These are phyloP conservation scores for Gambusia yucatana DNA, from an alignment of 2,797 vertebrate species.

Conservation along the genomic window DNA sequence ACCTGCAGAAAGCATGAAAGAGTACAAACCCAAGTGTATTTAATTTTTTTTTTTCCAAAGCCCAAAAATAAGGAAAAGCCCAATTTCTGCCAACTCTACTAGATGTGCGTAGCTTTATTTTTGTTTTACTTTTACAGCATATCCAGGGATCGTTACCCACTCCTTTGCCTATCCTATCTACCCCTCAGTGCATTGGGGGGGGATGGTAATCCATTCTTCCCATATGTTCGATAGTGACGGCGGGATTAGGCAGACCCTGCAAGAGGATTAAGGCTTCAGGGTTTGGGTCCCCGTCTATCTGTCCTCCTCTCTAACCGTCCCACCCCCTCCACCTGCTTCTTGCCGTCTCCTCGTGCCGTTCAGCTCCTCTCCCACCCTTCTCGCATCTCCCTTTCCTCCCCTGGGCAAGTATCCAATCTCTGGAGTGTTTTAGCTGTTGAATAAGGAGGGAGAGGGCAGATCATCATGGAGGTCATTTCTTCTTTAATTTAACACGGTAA, in stretches of 20 bases:
- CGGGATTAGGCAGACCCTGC: slow-evolving; percentile 76
- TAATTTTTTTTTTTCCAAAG: not conserved
- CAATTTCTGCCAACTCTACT: not conserved
- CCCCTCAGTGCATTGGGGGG: slow-evolving; percentile 33
- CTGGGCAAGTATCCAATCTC: slow-evolving; percentile 56
- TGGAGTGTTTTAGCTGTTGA: slow-evolving; percentile 56
- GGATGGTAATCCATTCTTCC: slow-evolving; percentile 75
- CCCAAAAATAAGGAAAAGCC: not conserved
- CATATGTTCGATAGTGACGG: slow-evolving; percentile 70
- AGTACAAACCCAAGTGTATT: not conserved
- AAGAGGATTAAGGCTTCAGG: slow-evolving; percentile 72
- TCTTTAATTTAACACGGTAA: slow-evolving; percentile 7
- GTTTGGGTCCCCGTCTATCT: slow-evolving; percentile 57
- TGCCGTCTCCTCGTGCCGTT: slow-evolving; percentile 40
- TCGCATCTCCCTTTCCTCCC: slow-evolving; percentile 41
- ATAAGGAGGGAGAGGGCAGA: slow-evolving; percentile 56
- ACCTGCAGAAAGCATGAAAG: slow-evolving; percentile 18
- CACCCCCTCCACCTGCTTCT: slow-evolving; percentile 36
- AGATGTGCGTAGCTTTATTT: slow-evolving; percentile 15
- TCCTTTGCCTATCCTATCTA: slow-evolving; percentile 43
- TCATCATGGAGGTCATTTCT: slow-evolving; percentile 55
- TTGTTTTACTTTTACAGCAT: slow-evolving; percentile 19
- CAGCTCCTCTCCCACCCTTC: slow-evolving; percentile 32
- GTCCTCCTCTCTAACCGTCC: slow-evolving; percentile 51
- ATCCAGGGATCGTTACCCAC: slow-evolving; percentile 44